Percentiles rank a stretch among this genome's conserved stretches.
Conservation (phyloP, 2,113 vertebrate genomes). For the Anguilla japonica region DNA sequence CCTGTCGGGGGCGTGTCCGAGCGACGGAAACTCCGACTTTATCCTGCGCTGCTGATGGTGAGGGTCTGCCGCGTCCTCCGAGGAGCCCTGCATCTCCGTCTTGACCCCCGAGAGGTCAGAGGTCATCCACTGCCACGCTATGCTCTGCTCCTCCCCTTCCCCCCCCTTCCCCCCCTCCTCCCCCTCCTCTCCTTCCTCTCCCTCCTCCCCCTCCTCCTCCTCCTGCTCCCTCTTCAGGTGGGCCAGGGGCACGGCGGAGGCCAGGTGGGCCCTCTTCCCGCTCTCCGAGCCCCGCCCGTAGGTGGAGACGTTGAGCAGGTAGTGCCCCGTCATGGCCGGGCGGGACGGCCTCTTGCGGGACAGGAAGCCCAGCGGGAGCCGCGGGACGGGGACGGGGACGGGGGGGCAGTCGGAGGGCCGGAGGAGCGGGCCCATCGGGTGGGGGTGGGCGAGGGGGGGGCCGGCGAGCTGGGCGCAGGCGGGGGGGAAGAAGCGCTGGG, state of each 20-base stretch:
- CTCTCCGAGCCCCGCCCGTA: conserved; percentile 89
- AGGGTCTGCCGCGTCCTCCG: conserved; percentile 28
- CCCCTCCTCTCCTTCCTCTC: conserved; percentile 37
- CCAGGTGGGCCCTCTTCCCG: conserved; percentile 70
- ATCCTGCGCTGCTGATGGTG: conserved; percentile 36
- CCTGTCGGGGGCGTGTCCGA: conserved; percentile 47
- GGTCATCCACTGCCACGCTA: conserved; percentile 30
- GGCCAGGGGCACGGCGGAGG: conserved; percentile 55
- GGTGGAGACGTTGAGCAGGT: conserved; percentile 94
- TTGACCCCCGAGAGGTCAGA: conserved; percentile 43
- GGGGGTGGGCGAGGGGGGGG: conserved; percentile 61
- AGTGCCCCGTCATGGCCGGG: conserved; percentile 95
- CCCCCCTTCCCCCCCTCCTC: conserved; percentile 51
- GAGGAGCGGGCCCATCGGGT: conserved; percentile 61
- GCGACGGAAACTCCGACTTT: conserved; percentile 59
- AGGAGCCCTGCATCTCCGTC: conserved; percentile 66
- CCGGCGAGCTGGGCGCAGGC: conserved; percentile 58
- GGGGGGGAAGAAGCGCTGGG: conserved; percentile 50
- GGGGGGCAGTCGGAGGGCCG: conserved; percentile 60
- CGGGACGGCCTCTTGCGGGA: conserved; percentile 79
- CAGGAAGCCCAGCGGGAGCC: conserved; percentile 78
- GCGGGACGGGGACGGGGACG: conserved; percentile 71
- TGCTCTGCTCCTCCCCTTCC: conserved; percentile 37
- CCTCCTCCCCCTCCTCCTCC: conserved; percentile 48
- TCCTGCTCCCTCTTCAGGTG: conserved; percentile 61